phyloP scores from a whole-genome alignment of 2,113 vertebrate species.

The Rhinolophus sinicus region DNA sequence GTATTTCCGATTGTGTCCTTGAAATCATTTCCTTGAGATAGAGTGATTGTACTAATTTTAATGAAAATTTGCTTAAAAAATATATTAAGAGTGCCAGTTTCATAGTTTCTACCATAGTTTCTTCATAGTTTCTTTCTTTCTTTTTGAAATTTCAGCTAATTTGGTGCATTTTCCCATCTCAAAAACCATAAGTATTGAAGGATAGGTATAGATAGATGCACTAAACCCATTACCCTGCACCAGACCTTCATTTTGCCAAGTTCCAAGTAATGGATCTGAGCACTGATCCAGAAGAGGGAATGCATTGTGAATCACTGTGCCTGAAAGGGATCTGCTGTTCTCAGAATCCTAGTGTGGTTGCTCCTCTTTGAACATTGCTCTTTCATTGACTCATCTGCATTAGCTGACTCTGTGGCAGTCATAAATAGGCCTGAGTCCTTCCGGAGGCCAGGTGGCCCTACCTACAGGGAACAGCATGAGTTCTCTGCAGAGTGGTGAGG shows the following conservation, averaged over 20 bases:
- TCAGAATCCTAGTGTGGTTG: neutral
- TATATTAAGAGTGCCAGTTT: neutral
- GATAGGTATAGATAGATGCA: neutral
- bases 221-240: neutral
- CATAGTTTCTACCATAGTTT: neutral
- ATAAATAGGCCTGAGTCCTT: neutral
- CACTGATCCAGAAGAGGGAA: neutral
- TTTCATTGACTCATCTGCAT: neutral
- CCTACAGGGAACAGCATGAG: conserved; percentile 17
- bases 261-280: neutral
- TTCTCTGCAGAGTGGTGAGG: neutral
- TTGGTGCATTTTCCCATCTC: neutral
- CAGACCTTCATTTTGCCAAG: neutral
- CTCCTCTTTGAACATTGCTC: neutral
- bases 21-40: neutral
- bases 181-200: neutral
- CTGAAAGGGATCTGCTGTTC: neutral
- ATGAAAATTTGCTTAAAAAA: conserved; percentile 6
- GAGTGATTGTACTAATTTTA: neutral
- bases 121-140: neutral
- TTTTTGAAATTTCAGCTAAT: conserved; percentile 16
- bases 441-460: conserved; percentile 50
- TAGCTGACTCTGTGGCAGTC: neutral
- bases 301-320: neutral
- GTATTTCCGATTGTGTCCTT: neutral